These are phyloP conservation scores for Cylloceria caligata DNA, from an alignment of 2,888 invertebrate species.

Conservation along the genomic window DNA sequence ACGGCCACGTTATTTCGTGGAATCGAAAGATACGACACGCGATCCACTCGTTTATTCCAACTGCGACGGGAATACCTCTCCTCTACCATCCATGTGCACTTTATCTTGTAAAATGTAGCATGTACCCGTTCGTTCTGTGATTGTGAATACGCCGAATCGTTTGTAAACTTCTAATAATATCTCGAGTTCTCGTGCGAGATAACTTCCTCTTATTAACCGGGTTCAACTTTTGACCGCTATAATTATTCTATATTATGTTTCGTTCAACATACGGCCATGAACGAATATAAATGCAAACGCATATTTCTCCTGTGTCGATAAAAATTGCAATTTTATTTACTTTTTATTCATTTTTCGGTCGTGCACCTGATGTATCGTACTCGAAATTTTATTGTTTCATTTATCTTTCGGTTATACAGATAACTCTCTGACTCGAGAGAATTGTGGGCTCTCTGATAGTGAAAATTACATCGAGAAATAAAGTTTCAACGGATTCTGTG, in stretches of 20 bases:
- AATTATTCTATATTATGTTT: background rate
- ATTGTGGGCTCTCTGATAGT: too few species aligned
- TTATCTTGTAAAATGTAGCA: background rate
- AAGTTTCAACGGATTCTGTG: too few species aligned
- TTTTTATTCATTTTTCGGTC: background rate
- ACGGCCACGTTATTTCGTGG: slow-evolving; percentile 49
- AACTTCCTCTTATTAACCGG: slow-evolving; percentile 6
- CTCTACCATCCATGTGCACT: slow-evolving; percentile 35
- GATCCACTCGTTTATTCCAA: slow-evolving; percentile 72
- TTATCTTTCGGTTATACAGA: too few species aligned
- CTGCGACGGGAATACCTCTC: slow-evolving; percentile 40
- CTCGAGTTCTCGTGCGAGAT: background rate
- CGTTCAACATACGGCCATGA: background rate
- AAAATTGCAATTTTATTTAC: background rate
- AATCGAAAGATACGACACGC: slow-evolving; percentile 72
- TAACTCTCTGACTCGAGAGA: too few species aligned
- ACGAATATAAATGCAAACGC: background rate
- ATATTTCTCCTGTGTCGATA: background rate
- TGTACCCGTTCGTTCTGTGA: slow-evolving; percentile 12
- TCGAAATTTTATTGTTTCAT: too few species aligned
- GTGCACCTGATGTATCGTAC: background rate
- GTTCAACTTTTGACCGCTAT: background rate
- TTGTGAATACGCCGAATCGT: slow-evolving; percentile 9
- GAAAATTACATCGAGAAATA: too few species aligned
- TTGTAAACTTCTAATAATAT: slow-evolving; percentile 10